phyloP scores from a whole-genome alignment of 2,113 vertebrate species.

The Aix galericulata region DNA sequence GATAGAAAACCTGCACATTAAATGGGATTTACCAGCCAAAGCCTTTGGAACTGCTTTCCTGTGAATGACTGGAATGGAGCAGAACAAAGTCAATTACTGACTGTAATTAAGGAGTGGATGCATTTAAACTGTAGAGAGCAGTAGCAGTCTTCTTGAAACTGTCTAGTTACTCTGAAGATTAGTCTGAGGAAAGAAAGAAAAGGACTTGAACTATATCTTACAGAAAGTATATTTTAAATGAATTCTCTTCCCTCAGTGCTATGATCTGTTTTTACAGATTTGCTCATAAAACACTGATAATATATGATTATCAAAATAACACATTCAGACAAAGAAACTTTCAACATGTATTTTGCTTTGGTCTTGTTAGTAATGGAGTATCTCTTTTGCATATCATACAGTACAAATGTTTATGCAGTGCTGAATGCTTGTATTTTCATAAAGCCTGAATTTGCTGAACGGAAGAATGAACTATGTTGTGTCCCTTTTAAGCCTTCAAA shows the following conservation, averaged over 20 bases:
- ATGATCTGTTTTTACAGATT: constrained; percentile 72
- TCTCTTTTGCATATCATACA: constrained; percentile 68
- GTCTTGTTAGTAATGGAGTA: constrained; percentile 73
- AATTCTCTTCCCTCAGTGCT: constrained; percentile 63
- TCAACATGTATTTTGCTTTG: constrained; percentile 70
- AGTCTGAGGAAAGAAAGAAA: constrained; percentile 74
- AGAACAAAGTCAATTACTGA: constrained; percentile 84
- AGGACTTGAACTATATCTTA: constrained; percentile 73
- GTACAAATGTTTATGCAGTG: constrained; percentile 68
- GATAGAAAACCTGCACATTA: constrained; percentile 75
- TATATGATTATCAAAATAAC: constrained; percentile 74
- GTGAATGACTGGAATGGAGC: constrained; percentile 76
- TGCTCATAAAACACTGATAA: constrained; percentile 73
- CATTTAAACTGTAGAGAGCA: constrained; percentile 99
- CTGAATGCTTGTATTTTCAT: constrained; percentile 69
- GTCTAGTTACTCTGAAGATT: constrained; percentile 77
- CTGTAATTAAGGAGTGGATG: constrained; percentile 88
- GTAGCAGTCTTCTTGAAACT: constrained; percentile 95
- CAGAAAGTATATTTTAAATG: constrained; percentile 70
- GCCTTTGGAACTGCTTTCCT: constrained; percentile 76
- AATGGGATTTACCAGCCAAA: constrained; percentile 79
- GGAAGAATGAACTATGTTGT: constrained; percentile 65
- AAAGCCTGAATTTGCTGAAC: constrained; percentile 70
- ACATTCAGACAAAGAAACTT: constrained; percentile 75
- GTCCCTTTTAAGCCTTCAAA: constrained; percentile 68